Base-by-base conservation (phyloP, 2,113 vertebrate genomes). In the Choloepus hoffmanni region DNA sequence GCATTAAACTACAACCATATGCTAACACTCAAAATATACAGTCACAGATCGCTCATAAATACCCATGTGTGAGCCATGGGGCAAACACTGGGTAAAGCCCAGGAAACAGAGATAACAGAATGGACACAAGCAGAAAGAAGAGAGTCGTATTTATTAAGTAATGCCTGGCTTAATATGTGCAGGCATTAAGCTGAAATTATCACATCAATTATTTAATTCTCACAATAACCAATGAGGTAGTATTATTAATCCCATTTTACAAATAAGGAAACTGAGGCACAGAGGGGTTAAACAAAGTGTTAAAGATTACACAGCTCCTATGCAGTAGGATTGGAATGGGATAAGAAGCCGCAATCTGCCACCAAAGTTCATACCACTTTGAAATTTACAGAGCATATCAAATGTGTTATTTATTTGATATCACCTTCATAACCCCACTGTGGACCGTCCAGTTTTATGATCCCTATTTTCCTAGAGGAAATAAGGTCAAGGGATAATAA, bases 61-160 rank as follows among this genome's bases (percentile, higher is more conserved):
- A 94, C 24, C 73, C 53, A 82, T 28, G 36, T 77, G 13, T 65
- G 55, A 92, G 36, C 63, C 30, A 73, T 48, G 53, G 18, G 28
- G 26, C 43, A 77, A 65, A 21, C 43, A 83, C 63, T 60, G 11
- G 55, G 12, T 72, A 58, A 63, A 77, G 16, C 7, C 26, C 19
- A 94, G 53, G 65, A 92, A 88, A n/a, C 21, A 93, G 33, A 77
- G 7, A 62, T 3, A 89, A 45, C 28, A 87, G 43, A 87, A 77
- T 28, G 23, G 3, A 91, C 24, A 58, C 53, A n/a, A 63, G 28
- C 85, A 90, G 1, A n/a, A 95, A 91, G 40, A 67, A 79, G 40
- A 76, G 15, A 76, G 15, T 50, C 28, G 70, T 68, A 77, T 78
- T 84, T 89, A 73, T 36, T 78, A 50, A 86, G 13, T 50, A 87